phyloP scores from a whole-genome alignment of 2,113 vertebrate genomes.

The Callionymus lyra region DNA sequence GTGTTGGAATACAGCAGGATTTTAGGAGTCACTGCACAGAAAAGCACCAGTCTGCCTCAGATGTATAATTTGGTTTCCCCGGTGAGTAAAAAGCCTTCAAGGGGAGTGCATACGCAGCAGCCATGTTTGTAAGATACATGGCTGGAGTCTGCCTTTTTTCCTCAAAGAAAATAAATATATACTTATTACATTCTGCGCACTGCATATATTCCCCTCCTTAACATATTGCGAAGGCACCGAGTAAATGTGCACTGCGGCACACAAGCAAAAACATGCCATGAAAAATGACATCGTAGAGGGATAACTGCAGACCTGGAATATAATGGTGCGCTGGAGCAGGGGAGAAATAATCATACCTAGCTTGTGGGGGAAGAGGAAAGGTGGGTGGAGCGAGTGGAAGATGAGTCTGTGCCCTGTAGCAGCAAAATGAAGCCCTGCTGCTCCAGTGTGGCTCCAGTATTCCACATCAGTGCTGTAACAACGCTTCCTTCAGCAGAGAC shows the following conservation, averaged over 20 bases:
- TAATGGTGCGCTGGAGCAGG: slow-evolving; percentile 55
- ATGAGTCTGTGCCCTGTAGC: slow-evolving; percentile 58
- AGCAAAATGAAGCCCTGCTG: slow-evolving; percentile 54
- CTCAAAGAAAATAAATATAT: slow-evolving; percentile 65
- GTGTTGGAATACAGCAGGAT: slow-evolving; percentile 35
- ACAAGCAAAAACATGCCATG: slow-evolving; percentile 55
- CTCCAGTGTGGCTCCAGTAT: slow-evolving; percentile 43
- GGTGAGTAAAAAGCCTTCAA: slow-evolving; percentile 57
- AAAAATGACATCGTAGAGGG: slow-evolving; percentile 63
- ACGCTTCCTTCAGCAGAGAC: slow-evolving; percentile 33
- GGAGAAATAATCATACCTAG: slow-evolving; percentile 67
- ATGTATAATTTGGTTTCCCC: slow-evolving; percentile 64
- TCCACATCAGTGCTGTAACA: slow-evolving; percentile 40
- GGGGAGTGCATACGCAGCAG: slow-evolving; percentile 59
- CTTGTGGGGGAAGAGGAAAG: slow-evolving; percentile 35
- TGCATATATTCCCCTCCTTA: slow-evolving; percentile 64
- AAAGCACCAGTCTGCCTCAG: slow-evolving; percentile 51
- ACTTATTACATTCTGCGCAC: slow-evolving; percentile 60
- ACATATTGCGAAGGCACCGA: slow-evolving; percentile 56
- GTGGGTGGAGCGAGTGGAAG: slow-evolving; percentile 46
- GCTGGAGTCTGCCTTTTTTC: slow-evolving; percentile 41
- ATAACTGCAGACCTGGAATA: slow-evolving; percentile 58
- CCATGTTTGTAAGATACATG: slow-evolving; percentile 64
- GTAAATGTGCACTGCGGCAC: slow-evolving; percentile 54
- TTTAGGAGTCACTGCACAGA: slow-evolving; percentile 50